These are phyloP conservation scores for Urocynchramus pylzowi DNA, from an alignment of 2,113 vertebrate species.

Conservation along the genomic window DNA sequence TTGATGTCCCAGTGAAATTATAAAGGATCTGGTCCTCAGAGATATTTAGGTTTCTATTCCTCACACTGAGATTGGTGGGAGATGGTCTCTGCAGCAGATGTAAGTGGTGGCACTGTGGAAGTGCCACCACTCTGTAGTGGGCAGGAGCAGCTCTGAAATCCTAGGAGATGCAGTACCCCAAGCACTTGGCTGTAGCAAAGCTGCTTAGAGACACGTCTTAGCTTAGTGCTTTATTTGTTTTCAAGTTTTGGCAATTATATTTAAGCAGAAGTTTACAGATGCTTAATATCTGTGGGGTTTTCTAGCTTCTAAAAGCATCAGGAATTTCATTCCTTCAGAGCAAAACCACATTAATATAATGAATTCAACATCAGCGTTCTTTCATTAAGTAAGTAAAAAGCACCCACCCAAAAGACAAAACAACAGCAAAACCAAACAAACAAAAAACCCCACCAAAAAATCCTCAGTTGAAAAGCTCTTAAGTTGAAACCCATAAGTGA, in stretches of 20 bases:
- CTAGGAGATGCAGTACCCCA: background rate
- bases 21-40: background rate
- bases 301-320: background rate
- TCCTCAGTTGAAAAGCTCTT: background rate
- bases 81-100: background rate
- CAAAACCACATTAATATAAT: background rate
- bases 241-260: background rate
- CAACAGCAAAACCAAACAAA: background rate
- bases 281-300: background rate
- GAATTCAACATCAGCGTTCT: background rate
- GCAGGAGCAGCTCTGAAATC: background rate
- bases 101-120: background rate
- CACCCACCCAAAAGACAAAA: background rate
- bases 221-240: background rate
- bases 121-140: accelerated
- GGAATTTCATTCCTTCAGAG: background rate
- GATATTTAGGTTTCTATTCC: background rate
- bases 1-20: background rate
- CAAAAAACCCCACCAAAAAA: background rate
- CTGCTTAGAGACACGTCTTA: background rate
- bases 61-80: background rate
- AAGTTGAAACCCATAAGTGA: background rate
- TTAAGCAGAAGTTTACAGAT: background rate
- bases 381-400: background rate
- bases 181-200: background rate